Base-by-base conservation (phyloP, 2,888 invertebrate genomes). In the Didymodactylos carnosus region DNA sequence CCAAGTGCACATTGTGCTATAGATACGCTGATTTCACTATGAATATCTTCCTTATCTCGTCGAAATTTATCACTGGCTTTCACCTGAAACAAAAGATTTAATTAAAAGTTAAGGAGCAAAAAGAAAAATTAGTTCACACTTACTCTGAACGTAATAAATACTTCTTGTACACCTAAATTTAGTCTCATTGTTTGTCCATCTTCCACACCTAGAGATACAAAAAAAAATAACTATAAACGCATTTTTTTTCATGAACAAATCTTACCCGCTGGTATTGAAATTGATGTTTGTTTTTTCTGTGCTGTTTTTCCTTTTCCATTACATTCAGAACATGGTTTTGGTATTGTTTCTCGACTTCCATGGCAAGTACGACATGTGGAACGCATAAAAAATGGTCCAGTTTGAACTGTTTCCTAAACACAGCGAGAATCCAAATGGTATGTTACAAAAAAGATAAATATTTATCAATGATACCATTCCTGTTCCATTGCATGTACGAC, bases 161-260 rank as follows among this genome's bases (percentile, higher is more conserved):
- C 84, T 83, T 97, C 95, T 74, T 81, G 80, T 80, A 90, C 90
- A 19, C 94, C 94, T 1, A 97, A 90, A 10, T 90, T 87, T 89
- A 98, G 91, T 73, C 97, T 88, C 7, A 98, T 89, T 0, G 94
- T 94, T 84, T 99, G 97, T 0, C 95, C 95, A 82, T 98, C 92
- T 82, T 97, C 94, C 11, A 98, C 92, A 25, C 87, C 62, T 62
- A n/a, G 29, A 41, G 19, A 49, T 11, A 25, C 10, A 49, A 25
- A 25, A 2, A 23, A 23, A 49, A 49, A 11, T 1, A 25, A 11
- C 14, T 49, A 3, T 23, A 4, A 49, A 49, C 3, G 41, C 71
- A 72, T 73, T 27, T 19, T 75, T 78, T 77, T 78, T 86, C 87
- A 25, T 49, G 2, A 25, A 25, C 2, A 62, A n/a, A 5, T 35